Conservation (phyloP, 2,113 vertebrate genomes). For the Meles meles region DNA sequence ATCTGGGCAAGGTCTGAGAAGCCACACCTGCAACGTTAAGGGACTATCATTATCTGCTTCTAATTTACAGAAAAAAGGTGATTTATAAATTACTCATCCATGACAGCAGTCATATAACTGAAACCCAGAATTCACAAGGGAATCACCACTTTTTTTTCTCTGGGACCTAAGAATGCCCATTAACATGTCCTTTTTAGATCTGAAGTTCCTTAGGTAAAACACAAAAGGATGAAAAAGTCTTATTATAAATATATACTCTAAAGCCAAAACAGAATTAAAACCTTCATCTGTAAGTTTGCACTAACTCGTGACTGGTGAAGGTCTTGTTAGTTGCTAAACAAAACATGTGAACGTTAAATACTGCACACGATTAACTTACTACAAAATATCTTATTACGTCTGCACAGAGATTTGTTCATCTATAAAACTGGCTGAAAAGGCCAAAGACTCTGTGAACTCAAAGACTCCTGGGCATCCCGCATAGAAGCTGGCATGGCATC, state of each 20-base stretch:
- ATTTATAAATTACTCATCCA: not conserved
- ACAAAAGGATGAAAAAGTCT: not conserved
- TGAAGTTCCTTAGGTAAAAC: not conserved
- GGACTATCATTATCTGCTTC: not conserved
- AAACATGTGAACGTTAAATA: not conserved
- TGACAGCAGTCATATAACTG: not conserved
- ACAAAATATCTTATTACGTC: not conserved
- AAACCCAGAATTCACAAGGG: not conserved
- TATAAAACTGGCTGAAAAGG: not conserved
- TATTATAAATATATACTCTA: not conserved
- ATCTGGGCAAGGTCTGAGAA: not conserved
- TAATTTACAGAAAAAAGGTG: not conserved
- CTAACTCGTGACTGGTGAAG: not conserved
- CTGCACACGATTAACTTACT: not conserved
- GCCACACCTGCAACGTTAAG: conserved; percentile 41
- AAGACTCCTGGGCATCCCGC: not conserved
- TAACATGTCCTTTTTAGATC: not conserved
- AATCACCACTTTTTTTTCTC: not conserved
- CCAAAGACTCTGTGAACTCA: not conserved
- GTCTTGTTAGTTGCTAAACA: not conserved
- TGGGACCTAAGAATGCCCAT: not conserved
- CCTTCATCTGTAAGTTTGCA: not conserved
- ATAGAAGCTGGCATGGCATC: not conserved
- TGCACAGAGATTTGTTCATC: not conserved
- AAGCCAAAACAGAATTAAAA: conserved; percentile 22